phyloP scores from a whole-genome alignment of 2,113 vertebrate species.

The Percopsis transmontana region DNA sequence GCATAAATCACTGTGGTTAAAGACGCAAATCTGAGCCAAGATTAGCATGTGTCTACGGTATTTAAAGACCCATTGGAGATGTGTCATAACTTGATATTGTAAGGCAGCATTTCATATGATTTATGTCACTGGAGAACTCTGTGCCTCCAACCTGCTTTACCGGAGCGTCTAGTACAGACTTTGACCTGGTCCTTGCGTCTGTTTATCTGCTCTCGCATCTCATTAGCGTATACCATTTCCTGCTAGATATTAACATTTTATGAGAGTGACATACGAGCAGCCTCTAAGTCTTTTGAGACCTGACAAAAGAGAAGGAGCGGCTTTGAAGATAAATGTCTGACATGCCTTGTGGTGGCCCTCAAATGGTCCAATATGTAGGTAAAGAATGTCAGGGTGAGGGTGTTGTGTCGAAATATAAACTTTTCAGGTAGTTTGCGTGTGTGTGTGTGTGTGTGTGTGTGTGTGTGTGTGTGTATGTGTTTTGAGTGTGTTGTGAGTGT shows the following conservation, averaged over 20 bases:
- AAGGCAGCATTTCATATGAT: neutral
- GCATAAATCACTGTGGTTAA: neutral
- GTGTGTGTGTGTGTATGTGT: neutral
- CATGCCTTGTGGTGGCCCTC: conserved; percentile 7
- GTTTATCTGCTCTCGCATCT: neutral
- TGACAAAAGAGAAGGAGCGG: conserved; percentile 9
- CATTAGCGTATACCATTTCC: neutral
- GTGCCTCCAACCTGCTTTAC: neutral
- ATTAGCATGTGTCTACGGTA: neutral
- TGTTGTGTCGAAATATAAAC: neutral
- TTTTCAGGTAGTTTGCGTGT: neutral
- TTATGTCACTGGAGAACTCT: neutral
- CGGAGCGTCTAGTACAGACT: neutral
- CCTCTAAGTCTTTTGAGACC: neutral
- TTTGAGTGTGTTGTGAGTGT: neutral
- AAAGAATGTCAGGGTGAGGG: neutral
- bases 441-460: conserved; percentile 1
- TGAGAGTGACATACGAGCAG: conserved; percentile 22
- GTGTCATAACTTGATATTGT: neutral
- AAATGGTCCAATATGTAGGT: conserved; percentile 6
- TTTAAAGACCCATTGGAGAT: neutral
- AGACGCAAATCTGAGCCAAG: neutral
- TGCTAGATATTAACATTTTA: conserved; percentile 19
- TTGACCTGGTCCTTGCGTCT: conserved; percentile 17
- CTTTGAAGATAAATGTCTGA: conserved; percentile 11